Evolutionary conservation across 2,113 vertebrate species (phyloP), one percentile per base, ranked within the genome.

Genomic region (Holacanthus passer): DNA sequence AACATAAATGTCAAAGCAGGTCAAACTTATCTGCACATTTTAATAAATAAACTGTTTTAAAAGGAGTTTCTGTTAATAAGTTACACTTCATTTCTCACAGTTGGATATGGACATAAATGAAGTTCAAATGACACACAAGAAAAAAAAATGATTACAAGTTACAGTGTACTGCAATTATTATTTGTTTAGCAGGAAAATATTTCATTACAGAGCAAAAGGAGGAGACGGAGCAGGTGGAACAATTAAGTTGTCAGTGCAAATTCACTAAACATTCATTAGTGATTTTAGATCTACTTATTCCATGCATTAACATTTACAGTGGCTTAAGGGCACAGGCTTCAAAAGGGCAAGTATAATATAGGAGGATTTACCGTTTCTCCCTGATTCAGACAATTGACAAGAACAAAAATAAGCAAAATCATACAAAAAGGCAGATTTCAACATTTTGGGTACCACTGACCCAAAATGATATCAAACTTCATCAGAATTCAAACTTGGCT

Each of bases 11-110:
- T 73, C 31, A 77, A 66, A 86, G 50, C 52, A 78, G 48, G 41
- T 79, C 35, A 76, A 73, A 88, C n/a, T 24, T 66, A 76, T 89
- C 14, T 17, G 60, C 56, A 82, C 39, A 73, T 79, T 92, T 92
- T 87, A 90, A 92, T 91, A 92, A 92, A 92, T 94, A 86, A 88
- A 88, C 45, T 1, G 1, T 69, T 73, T 84, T 56, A 64, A 82
- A 90, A 81, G 31, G 31, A 35, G 16, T 79, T 87, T 83, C 14
- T 78, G 79, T 76, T 41, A 37, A 69, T 77, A 66, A 58, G 52
- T 82, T 88, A 69, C 62, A 74, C 22, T 70, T 82, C 5, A 70
- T 73, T 68, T 65, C 10, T 52, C 52, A 74, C 70, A 81, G 68
- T 39, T 48, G 20, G 29, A 73, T 48, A 32, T 52, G n/a, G 14